phyloP scores from a whole-genome alignment of 2,797 vertebrate genomes.

The Alca torda region DNA sequence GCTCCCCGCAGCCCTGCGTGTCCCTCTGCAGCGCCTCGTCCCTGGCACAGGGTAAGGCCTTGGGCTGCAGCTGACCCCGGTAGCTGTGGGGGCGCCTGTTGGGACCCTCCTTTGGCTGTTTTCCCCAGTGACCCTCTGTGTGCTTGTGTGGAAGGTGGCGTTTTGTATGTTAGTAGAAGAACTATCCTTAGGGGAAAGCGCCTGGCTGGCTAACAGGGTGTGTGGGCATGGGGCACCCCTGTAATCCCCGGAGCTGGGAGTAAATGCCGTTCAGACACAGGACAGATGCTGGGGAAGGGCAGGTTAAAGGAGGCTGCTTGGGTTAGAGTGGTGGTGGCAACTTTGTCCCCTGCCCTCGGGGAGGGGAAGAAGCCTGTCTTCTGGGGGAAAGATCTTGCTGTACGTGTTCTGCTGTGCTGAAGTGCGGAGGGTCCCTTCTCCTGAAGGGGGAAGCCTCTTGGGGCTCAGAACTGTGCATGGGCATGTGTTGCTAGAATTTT shows the following conservation, averaged over 20 bases:
- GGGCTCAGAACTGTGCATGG: rapidly evolving
- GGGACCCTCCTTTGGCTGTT: rapidly evolving
- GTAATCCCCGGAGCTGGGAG: rapidly evolving
- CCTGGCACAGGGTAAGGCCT: not conserved
- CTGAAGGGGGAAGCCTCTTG: rapidly evolving
- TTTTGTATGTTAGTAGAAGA: rapidly evolving
- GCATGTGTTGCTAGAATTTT: rapidly evolving
- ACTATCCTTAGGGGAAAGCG: rapidly evolving
- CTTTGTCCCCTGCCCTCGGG: rapidly evolving
- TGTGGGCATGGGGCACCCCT: rapidly evolving
- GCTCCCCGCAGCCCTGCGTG: rapidly evolving
- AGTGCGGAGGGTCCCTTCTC: rapidly evolving
- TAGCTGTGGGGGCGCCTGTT: rapidly evolving
- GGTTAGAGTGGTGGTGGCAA: not conserved
- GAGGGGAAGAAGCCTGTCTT: not conserved
- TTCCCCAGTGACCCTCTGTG: rapidly evolving
- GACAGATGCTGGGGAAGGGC: rapidly evolving
- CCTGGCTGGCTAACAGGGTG: rapidly evolving
- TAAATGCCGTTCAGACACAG: not conserved
- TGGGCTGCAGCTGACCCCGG: rapidly evolving
- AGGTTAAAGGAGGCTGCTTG: rapidly evolving
- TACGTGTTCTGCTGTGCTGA: too few species aligned
- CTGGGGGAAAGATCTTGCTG: rapidly evolving
- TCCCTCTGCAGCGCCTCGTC: not conserved
- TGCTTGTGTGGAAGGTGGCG: rapidly evolving